Base-by-base conservation (phyloP, 2,113 vertebrate species). In the Tetrax tetrax region DNA sequence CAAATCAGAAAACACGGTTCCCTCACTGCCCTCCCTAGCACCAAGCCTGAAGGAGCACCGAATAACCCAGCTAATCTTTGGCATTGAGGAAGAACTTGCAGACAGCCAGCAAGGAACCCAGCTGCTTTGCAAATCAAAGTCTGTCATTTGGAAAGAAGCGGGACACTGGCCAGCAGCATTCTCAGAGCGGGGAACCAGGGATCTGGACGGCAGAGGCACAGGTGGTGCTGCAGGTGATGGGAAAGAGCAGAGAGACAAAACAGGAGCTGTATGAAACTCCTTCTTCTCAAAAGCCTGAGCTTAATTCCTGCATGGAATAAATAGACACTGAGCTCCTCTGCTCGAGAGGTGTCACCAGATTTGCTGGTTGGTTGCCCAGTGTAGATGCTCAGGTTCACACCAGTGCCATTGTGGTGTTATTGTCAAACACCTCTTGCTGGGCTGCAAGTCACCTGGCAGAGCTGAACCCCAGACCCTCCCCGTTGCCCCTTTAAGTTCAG, bases 381-480 rank as follows among this genome's bases (percentile, higher is more conserved):
- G n/a, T 24, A n/a, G 23, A 43, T 10, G 33, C 37, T 56, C 19
- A 78, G 31, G 64, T 45, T 90, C 54, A 41, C 33, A 60, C 3
- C 4, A 1, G 7, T 66, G 51, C 56, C 7, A 0, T 37, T 5
- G 0, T 2, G n/a, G 18, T 59, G 12, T 38, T 45, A 38, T 28
- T 60, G 15, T 31, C 43, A 53, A 71, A 64, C 2, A 50, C 23
- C 6, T 48, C 63, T 65, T 66, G 14, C 25, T 83, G 50, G 47
- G 71, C 24, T 76, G 28, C n/a, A 81, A 61, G 35, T 29, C 28
- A 81, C 10, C 50, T 23, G 21, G n/a, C 56, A 66, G 18, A 86
- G 14, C 2, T 69, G 68, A 89, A 64, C 9, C 9, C 37, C 33
- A 83, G 37, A 51, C 35, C 8, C 51, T 59, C 31, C 35, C 12